Conservation (phyloP, 2,797 vertebrate genomes). For the Labroides dimidiatus region DNA sequence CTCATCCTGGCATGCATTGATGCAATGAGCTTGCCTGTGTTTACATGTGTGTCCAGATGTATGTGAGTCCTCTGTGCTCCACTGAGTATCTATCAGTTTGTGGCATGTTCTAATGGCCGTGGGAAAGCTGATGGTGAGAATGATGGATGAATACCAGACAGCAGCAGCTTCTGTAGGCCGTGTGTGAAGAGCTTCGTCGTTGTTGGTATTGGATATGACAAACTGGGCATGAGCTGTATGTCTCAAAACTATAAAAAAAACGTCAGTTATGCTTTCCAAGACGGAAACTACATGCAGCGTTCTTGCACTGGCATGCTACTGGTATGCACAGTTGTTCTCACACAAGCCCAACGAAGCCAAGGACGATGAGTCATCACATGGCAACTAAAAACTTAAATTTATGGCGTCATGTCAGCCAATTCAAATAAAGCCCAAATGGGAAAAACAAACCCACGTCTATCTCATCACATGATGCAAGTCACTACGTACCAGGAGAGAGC, state of each 20-base stretch:
- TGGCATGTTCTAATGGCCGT: slow-evolving; percentile 57
- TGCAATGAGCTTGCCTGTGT: slow-evolving; percentile 29
- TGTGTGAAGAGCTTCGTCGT: slow-evolving; percentile 15
- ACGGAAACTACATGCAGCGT: slow-evolving; percentile 34
- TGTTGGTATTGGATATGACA: slow-evolving; percentile 23
- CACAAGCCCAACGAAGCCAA: slow-evolving; percentile 39
- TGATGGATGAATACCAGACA: slow-evolving; percentile 49
- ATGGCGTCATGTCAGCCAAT: slow-evolving; percentile 49
- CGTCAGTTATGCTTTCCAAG: slow-evolving; percentile 23
- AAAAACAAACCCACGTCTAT: slow-evolving; percentile 1
- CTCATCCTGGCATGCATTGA: slow-evolving; percentile 20
- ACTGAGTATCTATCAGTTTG: slow-evolving; percentile 60
- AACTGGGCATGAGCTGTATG: slow-evolving; percentile 29
- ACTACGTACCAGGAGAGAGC: too few species aligned
- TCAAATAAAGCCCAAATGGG: slow-evolving; percentile 50
- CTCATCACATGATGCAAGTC: too few species aligned
- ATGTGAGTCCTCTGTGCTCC: slow-evolving; percentile 33
- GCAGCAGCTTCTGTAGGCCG: slow-evolving; percentile 33
- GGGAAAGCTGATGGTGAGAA: slow-evolving; percentile 58
- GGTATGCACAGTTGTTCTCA: slow-evolving; percentile 68
- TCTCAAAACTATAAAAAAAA: slow-evolving; percentile 17
- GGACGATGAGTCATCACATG: slow-evolving; percentile 37
- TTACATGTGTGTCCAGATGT: slow-evolving; percentile 42
- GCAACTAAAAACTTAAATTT: slow-evolving; percentile 62
- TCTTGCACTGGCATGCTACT: slow-evolving; percentile 61